Conservation (phyloP, 2,113 vertebrate genomes). For the Girardinichthys multiradiatus region DNA sequence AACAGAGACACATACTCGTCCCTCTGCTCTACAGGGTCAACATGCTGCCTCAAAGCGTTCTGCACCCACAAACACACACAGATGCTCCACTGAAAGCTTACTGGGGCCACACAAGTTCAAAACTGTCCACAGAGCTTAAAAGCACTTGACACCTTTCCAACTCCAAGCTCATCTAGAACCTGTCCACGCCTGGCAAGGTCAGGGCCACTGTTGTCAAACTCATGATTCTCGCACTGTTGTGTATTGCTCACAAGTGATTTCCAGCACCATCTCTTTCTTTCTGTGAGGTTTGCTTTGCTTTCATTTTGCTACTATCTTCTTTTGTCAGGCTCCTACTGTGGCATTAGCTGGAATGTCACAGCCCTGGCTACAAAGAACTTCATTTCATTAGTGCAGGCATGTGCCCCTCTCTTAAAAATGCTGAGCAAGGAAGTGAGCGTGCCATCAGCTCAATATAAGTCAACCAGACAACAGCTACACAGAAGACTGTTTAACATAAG, state of each 20-base stretch:
- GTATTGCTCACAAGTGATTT: slow-evolving; percentile 27
- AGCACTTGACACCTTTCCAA: slow-evolving; percentile 73
- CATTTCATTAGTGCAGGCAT: slow-evolving; percentile 59
- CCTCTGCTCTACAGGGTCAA: slow-evolving; percentile 28
- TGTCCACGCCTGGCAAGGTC: slow-evolving; percentile 69
- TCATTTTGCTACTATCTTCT: slow-evolving; percentile 53
- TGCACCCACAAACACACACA: slow-evolving; percentile 8
- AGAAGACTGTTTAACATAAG: neutral
- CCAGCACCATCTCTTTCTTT: slow-evolving; percentile 6
- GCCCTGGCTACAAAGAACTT: slow-evolving; percentile 55
- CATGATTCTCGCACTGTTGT: slow-evolving; percentile 55
- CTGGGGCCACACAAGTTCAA: slow-evolving; percentile 46
- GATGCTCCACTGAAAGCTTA: slow-evolving; percentile 29
- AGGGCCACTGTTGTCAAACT: slow-evolving; percentile 64
- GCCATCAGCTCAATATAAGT: slow-evolving; percentile 5
- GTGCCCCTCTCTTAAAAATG: slow-evolving; percentile 38
- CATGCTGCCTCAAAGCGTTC: slow-evolving; percentile 15
- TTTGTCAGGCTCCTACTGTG: slow-evolving; percentile 59
- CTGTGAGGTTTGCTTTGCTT: slow-evolving; percentile 8
- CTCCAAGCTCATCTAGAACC: slow-evolving; percentile 65
- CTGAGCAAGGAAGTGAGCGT: slow-evolving; percentile 25
- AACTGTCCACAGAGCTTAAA: slow-evolving; percentile 60
- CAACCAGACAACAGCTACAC: neutral
- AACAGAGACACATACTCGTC: slow-evolving; percentile 23
- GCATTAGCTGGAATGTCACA: slow-evolving; percentile 61